Base-by-base conservation (phyloP, 2,113 vertebrate genomes). In the Mesoclemmys tuberculata region DNA sequence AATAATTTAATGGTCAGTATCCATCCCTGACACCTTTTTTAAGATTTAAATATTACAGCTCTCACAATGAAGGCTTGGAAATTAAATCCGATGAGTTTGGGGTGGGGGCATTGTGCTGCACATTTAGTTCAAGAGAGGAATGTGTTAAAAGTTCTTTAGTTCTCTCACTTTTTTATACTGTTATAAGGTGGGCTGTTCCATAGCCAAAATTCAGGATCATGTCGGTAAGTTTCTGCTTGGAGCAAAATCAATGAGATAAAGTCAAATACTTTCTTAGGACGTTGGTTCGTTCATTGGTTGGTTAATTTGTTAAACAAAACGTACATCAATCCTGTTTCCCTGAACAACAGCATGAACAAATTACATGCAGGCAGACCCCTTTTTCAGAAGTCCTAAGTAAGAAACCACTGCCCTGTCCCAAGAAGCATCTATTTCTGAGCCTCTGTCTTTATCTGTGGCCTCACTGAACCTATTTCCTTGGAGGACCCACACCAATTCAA, bases 41-140 rank as follows among this genome's bases (percentile, higher is more conserved):
- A 21, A 82, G 61, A 81, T 18, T 85, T 74, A 90, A 95, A 87
- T 87, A 92, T 41, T 83, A 38, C 55, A 80, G 51, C 22, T 84
- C 74, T 74, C 4, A 81, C 78, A 74, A 2, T 74, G 78, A 87
- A 19, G n/a, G 19, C 29, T 61, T 61, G 58, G 64, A 82, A 92
- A 94, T 93, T 5, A 10, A 89, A 95, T 89, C 77, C 93, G 86
- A 83, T 81, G 89, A 90, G 10, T n/a, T 68, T 87, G 88, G 94
- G 51, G 13, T 5, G 51, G 16, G 13, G 14, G 14, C 3, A 16
- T 52, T 52, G 14, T 52, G 51, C 51, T 52, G 92, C 27, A 27
- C 7, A 74, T 64, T 26, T 51, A 75, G 31, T 79, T 0, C 10
- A 75, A 83, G 81, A 83, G 0, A 88, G 29, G 6, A 84, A 80